Evolutionary conservation across 2,113 vertebrate species (phyloP), one percentile per base, ranked within the genome.

Genomic region (Porphyrio hochstetteri): DNA sequence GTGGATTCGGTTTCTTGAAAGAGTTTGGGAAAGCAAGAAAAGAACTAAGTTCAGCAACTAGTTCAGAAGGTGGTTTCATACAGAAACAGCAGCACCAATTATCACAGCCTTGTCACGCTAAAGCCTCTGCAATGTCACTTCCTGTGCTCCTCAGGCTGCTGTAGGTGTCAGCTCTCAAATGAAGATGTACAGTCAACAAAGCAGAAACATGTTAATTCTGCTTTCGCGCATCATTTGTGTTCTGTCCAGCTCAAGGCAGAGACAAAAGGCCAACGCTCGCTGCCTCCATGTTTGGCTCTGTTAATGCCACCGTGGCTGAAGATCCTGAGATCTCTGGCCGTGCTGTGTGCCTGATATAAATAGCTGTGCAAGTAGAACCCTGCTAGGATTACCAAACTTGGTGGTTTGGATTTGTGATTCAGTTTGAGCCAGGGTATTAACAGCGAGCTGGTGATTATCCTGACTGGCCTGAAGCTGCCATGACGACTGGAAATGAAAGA

Each of bases 301-400:
- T 88, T 90, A 92, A 92, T 88, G 72, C 40, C 33, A 36, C 36
- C 25, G 0, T 72, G 82, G 79, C 53, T 77, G 53, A 88, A 33
- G 48, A 82, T 69, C 8, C 35, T 2, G 35, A 61, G 65, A 25
- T 79, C 79, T 86, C 25, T 91, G 76, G 11, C 68, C 14, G 3
- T 74, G 68, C 63, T 50, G 13, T 13, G 1, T 69, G 91, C 56
- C 68, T 80, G 83, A 53, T 83, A 91, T 57, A 96, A 95, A 88
- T 81, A 93, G 86, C 82, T 40, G 31, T 56, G 59, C 27, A 33
- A 88, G 68, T 7, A 71, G 70, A 82, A 71, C 55, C 86, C 79
- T 3, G 67, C 61, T 82, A 89, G 76, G 82, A 79, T 96, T 88
- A 88, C 96, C 80, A 83, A 95, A 92, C 46, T 91, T 86, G 77